A percentile compares a stretch with the other conserved stretches of the same genome.
phyloP scores from a whole-genome alignment of 1,140 invertebrate species.

The Aphis craccivora region DNA sequence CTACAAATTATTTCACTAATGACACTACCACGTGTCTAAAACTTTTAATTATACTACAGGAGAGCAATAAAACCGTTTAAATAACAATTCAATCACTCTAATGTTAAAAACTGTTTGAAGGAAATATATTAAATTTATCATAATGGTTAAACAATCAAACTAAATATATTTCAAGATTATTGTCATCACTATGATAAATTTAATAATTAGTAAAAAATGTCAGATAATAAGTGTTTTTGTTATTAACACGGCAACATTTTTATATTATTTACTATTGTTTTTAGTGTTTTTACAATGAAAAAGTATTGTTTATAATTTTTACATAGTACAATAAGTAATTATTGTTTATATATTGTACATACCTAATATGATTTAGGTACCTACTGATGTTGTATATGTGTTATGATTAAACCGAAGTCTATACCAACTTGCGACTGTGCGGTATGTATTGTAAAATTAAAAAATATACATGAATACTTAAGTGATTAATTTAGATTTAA shows the following conservation, averaged over 20 bases:
- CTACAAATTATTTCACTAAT: conserved; percentile 19
- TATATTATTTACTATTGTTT: conserved; percentile 9
- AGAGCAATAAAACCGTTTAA: conserved; percentile 35
- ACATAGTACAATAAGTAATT: not conserved
- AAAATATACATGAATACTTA: not conserved
- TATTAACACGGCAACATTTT: not conserved
- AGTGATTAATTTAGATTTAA: too few relatives aligned
- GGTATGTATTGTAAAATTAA: not conserved
- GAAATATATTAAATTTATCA: not conserved
- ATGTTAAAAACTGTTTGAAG: not conserved
- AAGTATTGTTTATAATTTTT: not conserved
- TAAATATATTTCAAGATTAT: not conserved
- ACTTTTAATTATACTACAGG: not conserved
- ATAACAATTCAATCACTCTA: not conserved
- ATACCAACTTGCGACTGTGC: not conserved
- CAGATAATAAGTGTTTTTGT: not conserved
- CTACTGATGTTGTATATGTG: too few relatives aligned
- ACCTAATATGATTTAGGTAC: not conserved
- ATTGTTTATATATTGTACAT: not conserved
- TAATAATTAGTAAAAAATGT: conserved; percentile 13
- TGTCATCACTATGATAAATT: not conserved
- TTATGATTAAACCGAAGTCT: not conserved
- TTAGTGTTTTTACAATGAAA: not conserved
- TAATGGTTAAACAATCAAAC: not conserved
- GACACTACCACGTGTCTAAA: conserved; percentile 27